Evolutionary conservation across 1,140 invertebrate species (phyloP).

Genomic region (Calosoma granatense): DNA sequence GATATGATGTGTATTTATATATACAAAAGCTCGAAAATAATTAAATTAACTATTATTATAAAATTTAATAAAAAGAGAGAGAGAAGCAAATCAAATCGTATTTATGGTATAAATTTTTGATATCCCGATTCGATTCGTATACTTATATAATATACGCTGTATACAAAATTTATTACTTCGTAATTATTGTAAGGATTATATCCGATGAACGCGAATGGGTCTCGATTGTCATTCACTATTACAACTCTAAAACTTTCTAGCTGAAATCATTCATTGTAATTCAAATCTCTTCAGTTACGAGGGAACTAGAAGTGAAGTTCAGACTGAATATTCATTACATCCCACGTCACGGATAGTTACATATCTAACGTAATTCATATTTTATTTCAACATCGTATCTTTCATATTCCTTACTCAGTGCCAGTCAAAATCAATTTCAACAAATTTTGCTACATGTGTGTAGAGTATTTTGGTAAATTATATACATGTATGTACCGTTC

Average conservation of each 20-base stretch:
- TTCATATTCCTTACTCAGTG: too few relatives aligned
- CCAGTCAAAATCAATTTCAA: too few relatives aligned
- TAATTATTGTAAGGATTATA: slow-evolving; percentile 8
- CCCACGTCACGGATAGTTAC: too few relatives aligned
- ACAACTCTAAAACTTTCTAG: background rate
- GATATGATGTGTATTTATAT: background rate
- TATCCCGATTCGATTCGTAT: slow-evolving; percentile 3
- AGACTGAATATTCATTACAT: too few relatives aligned
- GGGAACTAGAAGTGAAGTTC: too few relatives aligned
- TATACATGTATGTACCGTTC: too few relatives aligned
- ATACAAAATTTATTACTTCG: slow-evolving; percentile 5
- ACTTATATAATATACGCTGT: slow-evolving; percentile 4
- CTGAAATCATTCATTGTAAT: too few relatives aligned
- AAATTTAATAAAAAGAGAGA: background rate
- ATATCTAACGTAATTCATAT: too few relatives aligned
- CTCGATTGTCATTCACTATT: background rate
- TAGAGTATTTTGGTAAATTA: too few relatives aligned
- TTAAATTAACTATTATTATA: slow-evolving; percentile 8
- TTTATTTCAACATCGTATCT: too few relatives aligned
- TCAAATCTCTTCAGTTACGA: too few relatives aligned
- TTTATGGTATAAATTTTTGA: slow-evolving; percentile 9
- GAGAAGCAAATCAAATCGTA: slow-evolving; percentile 7
- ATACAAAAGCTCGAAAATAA: background rate
- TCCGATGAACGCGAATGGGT: background rate
- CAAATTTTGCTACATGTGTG: too few relatives aligned